phyloP scores from a whole-genome alignment of 2,888 invertebrate species.

The Ethmia dodecea region DNA sequence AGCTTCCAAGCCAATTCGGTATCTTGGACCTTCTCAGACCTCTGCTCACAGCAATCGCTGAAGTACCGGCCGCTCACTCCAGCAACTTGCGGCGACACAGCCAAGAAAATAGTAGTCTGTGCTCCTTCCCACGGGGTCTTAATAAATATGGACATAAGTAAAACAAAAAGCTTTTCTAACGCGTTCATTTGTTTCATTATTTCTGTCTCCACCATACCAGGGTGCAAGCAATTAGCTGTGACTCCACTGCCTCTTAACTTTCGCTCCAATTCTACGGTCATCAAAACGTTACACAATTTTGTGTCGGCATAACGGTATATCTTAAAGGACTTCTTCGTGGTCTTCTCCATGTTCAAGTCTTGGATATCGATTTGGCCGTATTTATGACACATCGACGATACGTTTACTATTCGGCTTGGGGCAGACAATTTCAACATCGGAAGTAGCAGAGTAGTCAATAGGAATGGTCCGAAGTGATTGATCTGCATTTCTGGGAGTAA shows the following conservation, averaged over 20 bases:
- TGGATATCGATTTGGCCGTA: conserved; percentile 36
- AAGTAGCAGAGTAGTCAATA: conserved; percentile 79
- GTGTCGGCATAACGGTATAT: background rate
- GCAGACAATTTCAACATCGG: conserved; percentile 56
- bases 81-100: conserved; percentile 58
- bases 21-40: conserved; percentile 51
- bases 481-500: conserved; percentile 77
- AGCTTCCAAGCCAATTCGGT: conserved; percentile 66
- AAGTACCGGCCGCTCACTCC: conserved; percentile 77
- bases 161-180: conserved; percentile 15
- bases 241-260: conserved; percentile 82
- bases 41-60: conserved; percentile 60
- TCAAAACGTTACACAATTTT: conserved; percentile 83
- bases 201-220: conserved; percentile 83
- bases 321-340: conserved; percentile 24
- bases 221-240: conserved; percentile 88
- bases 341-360: conserved; percentile 45
- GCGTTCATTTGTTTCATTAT: background rate
- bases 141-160: no score
- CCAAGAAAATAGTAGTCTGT: conserved; percentile 67
- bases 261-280: conserved; percentile 83
- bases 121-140: conserved; percentile 31
- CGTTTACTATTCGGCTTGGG: conserved; percentile 54
- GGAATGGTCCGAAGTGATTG: conserved; percentile 80
- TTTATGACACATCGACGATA: conserved; percentile 45